Percentiles rank a stretch among this genome's conserved stretches.
These are phyloP conservation scores for Vireo griseus DNA, from an alignment of 2,797 vertebrate species.

Conservation along the genomic window DNA sequence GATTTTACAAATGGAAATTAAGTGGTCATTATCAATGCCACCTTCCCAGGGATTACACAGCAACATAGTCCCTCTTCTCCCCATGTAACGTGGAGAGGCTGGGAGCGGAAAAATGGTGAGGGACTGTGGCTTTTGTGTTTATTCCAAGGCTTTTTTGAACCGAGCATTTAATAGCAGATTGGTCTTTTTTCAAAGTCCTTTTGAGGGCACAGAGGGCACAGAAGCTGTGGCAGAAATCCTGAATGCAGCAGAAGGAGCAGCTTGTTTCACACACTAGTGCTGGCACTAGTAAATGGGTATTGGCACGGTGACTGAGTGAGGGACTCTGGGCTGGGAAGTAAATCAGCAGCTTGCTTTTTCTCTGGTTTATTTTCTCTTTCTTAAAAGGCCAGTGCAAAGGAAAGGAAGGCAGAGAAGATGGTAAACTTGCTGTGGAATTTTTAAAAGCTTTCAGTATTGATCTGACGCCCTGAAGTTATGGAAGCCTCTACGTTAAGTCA, in stretches of 20 bases:
- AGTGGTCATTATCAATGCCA: neutral
- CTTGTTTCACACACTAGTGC: slow-evolving; percentile 35
- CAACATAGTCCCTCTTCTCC: neutral
- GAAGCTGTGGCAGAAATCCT: slow-evolving; percentile 39
- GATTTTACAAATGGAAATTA: neutral
- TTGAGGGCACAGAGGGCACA: neutral
- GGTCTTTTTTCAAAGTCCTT: slow-evolving; percentile 35
- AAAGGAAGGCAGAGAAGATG: neutral
- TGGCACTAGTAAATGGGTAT: slow-evolving; percentile 16
- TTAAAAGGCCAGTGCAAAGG: neutral
- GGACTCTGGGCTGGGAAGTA: slow-evolving; percentile 10
- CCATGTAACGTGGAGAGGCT: neutral
- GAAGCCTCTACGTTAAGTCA: neutral
- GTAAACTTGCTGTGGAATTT: neutral
- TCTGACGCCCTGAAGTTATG: neutral
- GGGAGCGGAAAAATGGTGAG: neutral
- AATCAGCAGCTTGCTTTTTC: slow-evolving; percentile 1
- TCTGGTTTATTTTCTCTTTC: neutral
- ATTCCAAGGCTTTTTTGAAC: slow-evolving; percentile 1
- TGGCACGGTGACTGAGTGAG: slow-evolving; percentile 20
- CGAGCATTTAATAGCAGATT: slow-evolving; percentile 37
- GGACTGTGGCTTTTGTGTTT: slow-evolving; percentile 8
- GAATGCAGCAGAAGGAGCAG: slow-evolving; percentile 45
- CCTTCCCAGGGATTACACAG: neutral
- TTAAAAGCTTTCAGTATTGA: neutral